These are phyloP conservation scores for Pampusana beccarii DNA, from an alignment of 2,113 vertebrate species.

Conservation along the genomic window DNA sequence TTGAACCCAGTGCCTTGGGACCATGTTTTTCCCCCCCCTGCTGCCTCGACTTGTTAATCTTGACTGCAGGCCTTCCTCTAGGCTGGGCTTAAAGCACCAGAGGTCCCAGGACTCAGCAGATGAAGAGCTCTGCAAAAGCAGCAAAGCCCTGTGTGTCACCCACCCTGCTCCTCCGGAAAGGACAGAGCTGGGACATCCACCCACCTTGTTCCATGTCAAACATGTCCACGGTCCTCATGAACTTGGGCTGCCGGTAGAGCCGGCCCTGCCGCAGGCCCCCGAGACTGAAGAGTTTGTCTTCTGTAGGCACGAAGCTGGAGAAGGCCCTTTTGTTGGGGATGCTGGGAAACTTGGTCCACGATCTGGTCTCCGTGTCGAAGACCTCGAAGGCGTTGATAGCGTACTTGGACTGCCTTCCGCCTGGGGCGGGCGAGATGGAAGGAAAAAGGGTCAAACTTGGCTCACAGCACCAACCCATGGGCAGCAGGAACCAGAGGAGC, in stretches of 20 bases:
- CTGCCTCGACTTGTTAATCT: not conserved
- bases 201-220: conserved; percentile 93
- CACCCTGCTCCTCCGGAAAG: not conserved
- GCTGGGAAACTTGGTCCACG: conserved; percentile 88
- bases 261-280: conserved; percentile 92
- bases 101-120: not conserved
- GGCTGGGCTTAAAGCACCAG: not conserved
- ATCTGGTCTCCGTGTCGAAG: conserved; percentile 88
- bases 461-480: not conserved
- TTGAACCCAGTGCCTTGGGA: not conserved
- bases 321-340: conserved; percentile 94
- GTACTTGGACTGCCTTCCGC: conserved; percentile 93
- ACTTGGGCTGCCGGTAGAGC: conserved; percentile 93
- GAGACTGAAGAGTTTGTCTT: conserved; percentile 86
- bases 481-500: not conserved
- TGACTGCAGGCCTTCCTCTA: not conserved
- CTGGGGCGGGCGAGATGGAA: conserved; percentile 60
- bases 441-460: not conserved
- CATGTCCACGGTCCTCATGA: conserved; percentile 92
- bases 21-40: accelerated
- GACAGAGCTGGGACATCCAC: not conserved
- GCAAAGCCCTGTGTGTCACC: accelerated
- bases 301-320: conserved; percentile 86
- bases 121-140: not conserved
- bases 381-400: conserved; percentile 91